phyloP scores from a whole-genome alignment of 2,113 vertebrate genomes.

The Campylorhamphus procurvoides region DNA sequence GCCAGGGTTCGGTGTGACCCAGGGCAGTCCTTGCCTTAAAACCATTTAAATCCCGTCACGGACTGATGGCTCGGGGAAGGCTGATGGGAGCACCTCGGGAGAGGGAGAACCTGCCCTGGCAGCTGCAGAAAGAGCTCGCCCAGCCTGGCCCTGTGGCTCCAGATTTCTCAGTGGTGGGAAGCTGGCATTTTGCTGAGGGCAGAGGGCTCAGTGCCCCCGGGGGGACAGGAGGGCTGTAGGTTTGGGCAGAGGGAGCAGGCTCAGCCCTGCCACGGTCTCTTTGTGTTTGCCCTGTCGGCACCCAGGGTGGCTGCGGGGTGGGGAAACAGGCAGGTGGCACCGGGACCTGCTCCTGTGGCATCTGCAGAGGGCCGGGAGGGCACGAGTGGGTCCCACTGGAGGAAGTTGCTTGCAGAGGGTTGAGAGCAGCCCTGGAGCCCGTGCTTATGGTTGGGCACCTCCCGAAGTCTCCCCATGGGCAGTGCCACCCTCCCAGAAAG shows the following conservation, averaged over 20 bases:
- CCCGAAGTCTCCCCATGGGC: fast-evolving
- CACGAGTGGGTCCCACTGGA: fast-evolving
- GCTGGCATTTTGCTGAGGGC: fast-evolving
- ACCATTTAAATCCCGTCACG: background rate
- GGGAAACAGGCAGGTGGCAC: background rate
- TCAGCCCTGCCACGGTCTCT: background rate
- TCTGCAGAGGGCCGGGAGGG: fast-evolving
- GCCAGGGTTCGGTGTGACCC: background rate
- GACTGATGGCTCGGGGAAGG: background rate
- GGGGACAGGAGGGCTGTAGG: background rate
- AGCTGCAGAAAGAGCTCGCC: background rate
- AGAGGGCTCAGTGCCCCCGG: fast-evolving
- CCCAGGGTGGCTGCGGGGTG: background rate
- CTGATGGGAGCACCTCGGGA: background rate
- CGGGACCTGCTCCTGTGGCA: fast-evolving
- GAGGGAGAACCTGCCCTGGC: background rate
- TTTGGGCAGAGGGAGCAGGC: background rate
- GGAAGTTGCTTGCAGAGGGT: background rate
- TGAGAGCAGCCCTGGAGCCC: background rate
- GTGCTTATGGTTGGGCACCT: fast-evolving
- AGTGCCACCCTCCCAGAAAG: background rate
- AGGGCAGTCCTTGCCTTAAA: background rate
- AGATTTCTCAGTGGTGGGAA: fast-evolving
- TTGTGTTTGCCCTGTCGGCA: background rate
- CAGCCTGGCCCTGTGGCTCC: fast-evolving